Evolutionary conservation across 2,797 vertebrate genomes (phyloP).

Genomic region (Urocyon cinereoargenteus): DNA sequence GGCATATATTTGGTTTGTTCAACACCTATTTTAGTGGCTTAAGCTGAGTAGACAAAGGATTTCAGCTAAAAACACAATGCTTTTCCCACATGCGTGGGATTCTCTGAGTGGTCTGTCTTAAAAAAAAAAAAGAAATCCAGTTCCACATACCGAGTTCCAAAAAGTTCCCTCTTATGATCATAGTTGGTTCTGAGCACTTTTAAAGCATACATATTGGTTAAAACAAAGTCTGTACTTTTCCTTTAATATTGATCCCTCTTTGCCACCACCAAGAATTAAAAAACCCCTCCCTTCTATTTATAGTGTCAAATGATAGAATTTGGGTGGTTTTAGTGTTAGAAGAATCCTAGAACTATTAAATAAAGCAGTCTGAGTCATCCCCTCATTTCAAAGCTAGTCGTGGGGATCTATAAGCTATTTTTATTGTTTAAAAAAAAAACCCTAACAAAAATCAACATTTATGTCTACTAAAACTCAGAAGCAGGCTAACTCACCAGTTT

Average conservation of each 20-base stretch:
- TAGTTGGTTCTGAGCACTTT: neutral
- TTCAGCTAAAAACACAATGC: neutral
- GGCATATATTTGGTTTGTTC: neutral
- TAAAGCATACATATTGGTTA: neutral
- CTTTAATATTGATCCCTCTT: neutral
- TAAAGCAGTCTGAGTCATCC: neutral
- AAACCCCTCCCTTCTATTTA: neutral
- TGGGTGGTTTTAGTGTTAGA: neutral
- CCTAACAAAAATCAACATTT: constrained; percentile 28
- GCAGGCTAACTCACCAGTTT: neutral
- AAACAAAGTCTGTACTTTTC: neutral
- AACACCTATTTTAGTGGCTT: neutral
- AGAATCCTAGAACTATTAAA: neutral
- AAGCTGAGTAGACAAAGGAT: neutral
- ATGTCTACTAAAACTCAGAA: neutral
- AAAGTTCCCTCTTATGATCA: neutral
- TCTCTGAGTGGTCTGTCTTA: neutral
- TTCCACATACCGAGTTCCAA: neutral
- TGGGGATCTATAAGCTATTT: neutral
- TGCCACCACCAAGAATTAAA: neutral
- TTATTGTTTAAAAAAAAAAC: constrained; percentile 35
- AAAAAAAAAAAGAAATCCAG: neutral
- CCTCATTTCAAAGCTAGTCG: constrained; percentile 13
- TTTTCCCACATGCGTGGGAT: neutral
- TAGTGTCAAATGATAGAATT: neutral